Base-by-base conservation (phyloP, 2,797 vertebrate genomes). In the Argya squamiceps region DNA sequence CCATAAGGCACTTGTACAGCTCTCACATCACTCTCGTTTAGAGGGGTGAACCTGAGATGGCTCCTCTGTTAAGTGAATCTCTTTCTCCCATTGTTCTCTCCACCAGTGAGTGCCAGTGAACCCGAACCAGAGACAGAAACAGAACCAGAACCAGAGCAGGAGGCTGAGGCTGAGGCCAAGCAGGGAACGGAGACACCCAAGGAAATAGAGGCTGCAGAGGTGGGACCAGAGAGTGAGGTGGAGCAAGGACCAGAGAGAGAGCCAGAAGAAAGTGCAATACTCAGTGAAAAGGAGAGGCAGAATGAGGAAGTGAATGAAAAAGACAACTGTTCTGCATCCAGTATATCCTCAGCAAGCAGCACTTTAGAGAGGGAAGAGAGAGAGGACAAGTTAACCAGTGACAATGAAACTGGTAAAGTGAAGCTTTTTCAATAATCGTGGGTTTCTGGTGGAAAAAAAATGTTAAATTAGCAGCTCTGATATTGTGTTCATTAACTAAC, bases 261-360 rank as follows among this genome's bases (percentile, higher is more conserved):
- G 75, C 95, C 97, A 22, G 99, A 99, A 95, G 99, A 99, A 84
- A 97, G 97, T 93, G 97, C 98, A 49, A 95, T 98, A 92, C 98
- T 99, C 96, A 99, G 99, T 82, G 99, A 99, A 97, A 99, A 99
- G 96, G 99, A 99, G 97, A 99, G 99, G 94, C 99, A 99, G 97
- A 99, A 99, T 64, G 99, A 99, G 98, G 99, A 99, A 95, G 98
- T 99, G 97, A 99, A 99, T 32, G 99, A 99, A 97, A 99, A 99
- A 93, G 99, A 99, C 98, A 99, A 99, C 98, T 99, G 99, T 96
- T 99, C 99, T 2, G 99, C 99, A 58, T 99, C 99, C 97, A 99
- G 99, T 98, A 99, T 99, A 98, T 99, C 99, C 3, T 99, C 99
- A 73, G 98, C 99, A 84, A 99, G 99, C 97, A 99, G 99, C 98